Evolutionary conservation across 35 echinoderm and acorn worm species (phyloP), one percentile per base, ranked within the genome.

Genomic region (Nesometra sesokonis): DNA sequence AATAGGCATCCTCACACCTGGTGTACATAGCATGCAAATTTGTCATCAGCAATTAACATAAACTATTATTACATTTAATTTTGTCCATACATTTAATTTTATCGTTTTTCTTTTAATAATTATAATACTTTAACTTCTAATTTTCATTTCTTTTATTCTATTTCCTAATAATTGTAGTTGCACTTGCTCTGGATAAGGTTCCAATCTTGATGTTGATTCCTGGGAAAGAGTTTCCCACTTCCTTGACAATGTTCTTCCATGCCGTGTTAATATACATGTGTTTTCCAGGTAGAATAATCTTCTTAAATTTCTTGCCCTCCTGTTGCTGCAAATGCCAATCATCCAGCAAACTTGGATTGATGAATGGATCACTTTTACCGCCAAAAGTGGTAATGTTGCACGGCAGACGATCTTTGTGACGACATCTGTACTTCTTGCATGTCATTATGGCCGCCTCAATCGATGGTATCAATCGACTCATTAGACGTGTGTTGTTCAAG

Each of bases 371-470:
- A 30, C 81, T 94, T 79, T 94, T 94, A 0, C 93, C 96, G 34
- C 85, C 93, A 84, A 99, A 99, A 11, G 85, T 82, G 0, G 90
- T 94, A 17, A 99, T 76, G 31, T 90, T 85, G 78, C 96, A 99
- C 0, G 90, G 90, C 35, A 99, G 83, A 17, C 82, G 88, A 36
- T 93, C 92, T 57, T 86, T 87, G 85, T 99, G 90, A 35, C 92
- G 90, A 78, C 83, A 88, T 35, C 90, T 88, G 82, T 99, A 99
- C 82, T 90, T 94, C 79, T 94, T 94, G 78, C 92, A 99, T 17
- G 90, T 91, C 32, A 92, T 87, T 17, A 99, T 92, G 11, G 92
- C 92, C 3, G 92, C 90, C 39, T 99, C 90, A 4, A 99, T 92
- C 40, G 93, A 94, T n/a, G 92, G 92, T n/a, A 93, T 89, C 36